A percentile compares a stretch with the other conserved stretches of the same genome.
phyloP scores from a whole-genome alignment of 2,113 vertebrate species.

The Pitta sordida region DNA sequence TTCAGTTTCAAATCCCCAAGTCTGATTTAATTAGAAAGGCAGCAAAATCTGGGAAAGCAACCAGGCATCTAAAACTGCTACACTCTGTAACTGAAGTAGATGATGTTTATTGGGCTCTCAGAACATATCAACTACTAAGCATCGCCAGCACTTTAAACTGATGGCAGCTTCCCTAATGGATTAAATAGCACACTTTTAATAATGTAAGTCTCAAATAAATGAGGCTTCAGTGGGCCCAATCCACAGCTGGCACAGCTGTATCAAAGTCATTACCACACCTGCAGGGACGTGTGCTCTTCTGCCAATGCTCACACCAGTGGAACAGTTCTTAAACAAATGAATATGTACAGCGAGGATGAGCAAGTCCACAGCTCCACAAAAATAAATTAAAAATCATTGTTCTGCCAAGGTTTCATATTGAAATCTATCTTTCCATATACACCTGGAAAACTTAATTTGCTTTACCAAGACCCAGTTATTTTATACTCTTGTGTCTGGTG shows the following conservation, averaged over 20 bases:
- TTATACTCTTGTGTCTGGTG: not conserved
- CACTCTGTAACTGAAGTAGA: not conserved
- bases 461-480: not conserved
- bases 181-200: not conserved
- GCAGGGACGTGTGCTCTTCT: fast-evolving
- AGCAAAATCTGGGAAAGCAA: not conserved
- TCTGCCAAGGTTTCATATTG: not conserved
- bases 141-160: not conserved
- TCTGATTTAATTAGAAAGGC: constrained; percentile 37
- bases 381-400: not conserved
- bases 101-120: not conserved
- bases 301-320: not conserved
- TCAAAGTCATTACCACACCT: not conserved
- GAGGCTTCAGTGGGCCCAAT: not conserved
- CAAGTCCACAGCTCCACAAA: not conserved
- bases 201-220: not conserved
- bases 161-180: not conserved
- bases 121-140: not conserved
- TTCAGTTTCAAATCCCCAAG: not conserved
- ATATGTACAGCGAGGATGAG: fast-evolving
- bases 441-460: not conserved
- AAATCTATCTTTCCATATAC: not conserved
- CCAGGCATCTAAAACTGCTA: not conserved
- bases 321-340: not conserved
- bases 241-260: not conserved